Evolutionary conservation across 2,888 invertebrate species (phyloP).

Genomic region (Ormia ochracea): DNA sequence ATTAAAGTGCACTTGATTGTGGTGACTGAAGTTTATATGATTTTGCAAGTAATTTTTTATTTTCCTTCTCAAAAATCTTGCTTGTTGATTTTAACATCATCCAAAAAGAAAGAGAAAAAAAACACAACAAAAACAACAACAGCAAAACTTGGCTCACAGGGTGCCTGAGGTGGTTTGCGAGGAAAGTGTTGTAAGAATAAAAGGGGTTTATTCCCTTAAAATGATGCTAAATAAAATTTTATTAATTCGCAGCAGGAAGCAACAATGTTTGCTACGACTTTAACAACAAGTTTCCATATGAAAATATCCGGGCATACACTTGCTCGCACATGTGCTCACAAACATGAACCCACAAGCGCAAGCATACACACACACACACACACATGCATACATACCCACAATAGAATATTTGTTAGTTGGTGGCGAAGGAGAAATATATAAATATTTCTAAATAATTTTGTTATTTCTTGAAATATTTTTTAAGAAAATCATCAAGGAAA

Average conservation of each 20-base stretch:
- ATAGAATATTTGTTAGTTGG: constrained; percentile 23
- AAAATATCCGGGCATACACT: not conserved
- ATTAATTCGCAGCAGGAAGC: constrained; percentile 69
- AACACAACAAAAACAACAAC: too few relatives aligned
- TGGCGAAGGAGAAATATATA: not conserved
- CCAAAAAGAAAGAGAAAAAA: too few relatives aligned
- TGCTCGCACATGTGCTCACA: too few relatives aligned
- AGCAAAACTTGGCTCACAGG: constrained; percentile 55
- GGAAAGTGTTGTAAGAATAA: constrained; percentile 8
- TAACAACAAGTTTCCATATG: constrained; percentile 44
- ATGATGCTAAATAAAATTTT: constrained; percentile 66
- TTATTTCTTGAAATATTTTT: constrained; percentile 50
- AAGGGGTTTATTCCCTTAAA: constrained; percentile 48
- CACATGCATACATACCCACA: not conserved
- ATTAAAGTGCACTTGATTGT: constrained; percentile 64
- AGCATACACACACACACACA: not conserved
- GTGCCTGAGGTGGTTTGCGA: constrained; percentile 36
- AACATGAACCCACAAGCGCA: not conserved
- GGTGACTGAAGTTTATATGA: constrained; percentile 56
- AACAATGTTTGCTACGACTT: constrained; percentile 35
- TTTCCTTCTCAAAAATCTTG: constrained; percentile 24
- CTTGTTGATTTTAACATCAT: constrained; percentile 49
- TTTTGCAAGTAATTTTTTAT: not conserved
- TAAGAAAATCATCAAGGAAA: constrained; percentile 56
- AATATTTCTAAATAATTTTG: constrained; percentile 46